Evolutionary conservation across 2,888 invertebrate species (phyloP).

Genomic region (Galeopsomyia nigrocyanea): DNA sequence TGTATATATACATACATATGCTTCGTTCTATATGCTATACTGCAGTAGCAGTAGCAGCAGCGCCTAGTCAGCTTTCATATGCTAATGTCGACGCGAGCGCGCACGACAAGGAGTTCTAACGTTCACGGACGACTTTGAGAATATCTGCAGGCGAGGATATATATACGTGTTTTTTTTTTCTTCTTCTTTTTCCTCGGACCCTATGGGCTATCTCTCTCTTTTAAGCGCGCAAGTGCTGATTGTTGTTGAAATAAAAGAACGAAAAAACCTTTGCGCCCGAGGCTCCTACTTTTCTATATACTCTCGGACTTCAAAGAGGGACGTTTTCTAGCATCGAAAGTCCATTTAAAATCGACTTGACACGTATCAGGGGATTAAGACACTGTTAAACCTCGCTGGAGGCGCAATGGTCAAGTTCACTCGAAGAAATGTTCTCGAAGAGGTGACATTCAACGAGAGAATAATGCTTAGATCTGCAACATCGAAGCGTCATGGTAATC

Average conservation of each 20-base stretch:
- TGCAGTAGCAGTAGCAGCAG: no score
- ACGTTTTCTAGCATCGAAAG: conserved; percentile 52
- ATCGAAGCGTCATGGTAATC: no score
- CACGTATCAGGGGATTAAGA: no score
- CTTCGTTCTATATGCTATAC: no score
- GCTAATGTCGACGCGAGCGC: conserved; percentile 53
- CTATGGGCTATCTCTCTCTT: neutral
- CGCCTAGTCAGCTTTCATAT: conserved; percentile 54
- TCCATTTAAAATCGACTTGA: conserved; percentile 46
- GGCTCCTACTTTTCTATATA: conserved; percentile 28
- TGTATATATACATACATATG: neutral
- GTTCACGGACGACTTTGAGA: conserved; percentile 21
- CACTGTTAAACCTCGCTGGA: no score
- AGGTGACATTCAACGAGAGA: no score
- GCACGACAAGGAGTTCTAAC: conserved; percentile 36
- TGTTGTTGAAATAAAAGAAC: conserved; percentile 3
- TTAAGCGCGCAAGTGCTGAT: neutral
- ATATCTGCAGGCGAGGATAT: conserved; percentile 43
- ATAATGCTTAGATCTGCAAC: no score
- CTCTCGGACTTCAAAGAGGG: conserved; percentile 36
- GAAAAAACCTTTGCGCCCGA: conserved; percentile 25
- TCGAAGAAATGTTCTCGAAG: no score
- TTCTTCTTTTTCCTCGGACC: neutral
- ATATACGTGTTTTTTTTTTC: conserved; percentile 42
- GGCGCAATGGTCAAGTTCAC: no score